Conservation (phyloP, 2,797 vertebrate genomes). For the Gephyroberyx darwinii region DNA sequence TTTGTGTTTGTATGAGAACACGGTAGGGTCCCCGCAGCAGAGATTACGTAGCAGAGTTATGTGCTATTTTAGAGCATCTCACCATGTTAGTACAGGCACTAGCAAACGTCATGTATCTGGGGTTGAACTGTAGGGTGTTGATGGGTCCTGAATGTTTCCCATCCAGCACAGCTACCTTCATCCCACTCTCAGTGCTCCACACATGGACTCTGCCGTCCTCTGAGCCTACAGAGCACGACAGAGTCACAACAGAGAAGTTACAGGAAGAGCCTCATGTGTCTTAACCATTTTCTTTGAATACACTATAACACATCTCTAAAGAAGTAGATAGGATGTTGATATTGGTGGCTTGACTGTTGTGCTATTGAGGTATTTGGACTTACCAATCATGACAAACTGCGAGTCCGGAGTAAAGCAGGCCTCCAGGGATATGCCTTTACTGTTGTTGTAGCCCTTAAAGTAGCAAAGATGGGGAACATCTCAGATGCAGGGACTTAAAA, state of each 20-base stretch:
- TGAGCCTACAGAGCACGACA: constrained; percentile 80
- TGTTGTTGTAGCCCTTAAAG: constrained; percentile 92
- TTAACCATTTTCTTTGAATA: neutral
- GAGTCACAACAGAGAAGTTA: neutral
- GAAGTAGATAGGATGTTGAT: neutral
- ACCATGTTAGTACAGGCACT: constrained; percentile 94
- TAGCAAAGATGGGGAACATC: constrained; percentile 22
- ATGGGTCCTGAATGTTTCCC: constrained; percentile 93
- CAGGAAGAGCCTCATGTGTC: neutral
- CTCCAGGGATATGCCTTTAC: constrained; percentile 89
- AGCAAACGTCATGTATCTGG: constrained; percentile 94
- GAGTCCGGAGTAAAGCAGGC: constrained; percentile 95
- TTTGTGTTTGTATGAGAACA: neutral
- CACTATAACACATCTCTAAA: neutral
- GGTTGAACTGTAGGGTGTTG: constrained; percentile 93
- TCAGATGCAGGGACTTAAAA: neutral
- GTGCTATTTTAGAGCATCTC: constrained; percentile 59
- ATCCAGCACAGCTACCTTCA: constrained; percentile 94
- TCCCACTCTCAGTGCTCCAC: constrained; percentile 93
- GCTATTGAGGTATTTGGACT: constrained; percentile 49
- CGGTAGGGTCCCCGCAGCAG: neutral
- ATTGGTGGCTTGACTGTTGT: neutral
- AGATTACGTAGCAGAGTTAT: neutral
- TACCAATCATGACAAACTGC: constrained; percentile 96
- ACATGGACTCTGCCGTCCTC: constrained; percentile 95